Evolutionary conservation across 2,888 invertebrate genomes (phyloP), one percentile per base, ranked within the genome.

Genomic region (Microctonus brassicae): DNA sequence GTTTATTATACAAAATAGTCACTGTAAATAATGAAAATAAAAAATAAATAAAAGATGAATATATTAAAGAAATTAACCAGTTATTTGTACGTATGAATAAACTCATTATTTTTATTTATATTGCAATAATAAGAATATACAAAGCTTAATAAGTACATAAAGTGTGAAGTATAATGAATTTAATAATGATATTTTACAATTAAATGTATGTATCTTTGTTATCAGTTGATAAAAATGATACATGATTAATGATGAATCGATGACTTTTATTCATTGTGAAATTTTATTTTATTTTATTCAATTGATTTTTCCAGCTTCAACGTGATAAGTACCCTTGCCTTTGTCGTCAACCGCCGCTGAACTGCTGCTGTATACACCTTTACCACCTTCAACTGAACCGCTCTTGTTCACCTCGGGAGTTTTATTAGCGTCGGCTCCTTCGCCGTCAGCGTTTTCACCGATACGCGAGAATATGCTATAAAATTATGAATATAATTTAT

Each of bases 241-340:
- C n/a, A n/a, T n/a, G n/a, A n/a, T n/a, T n/a, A n/a, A n/a, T n/a
- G n/a, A n/a, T n/a, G n/a, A n/a, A n/a, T n/a, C n/a, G n/a, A n/a
- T n/a, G n/a, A n/a, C n/a, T n/a, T n/a, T n/a, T n/a, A n/a, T n/a
- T n/a, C n/a, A n/a, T n/a, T n/a, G n/a, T n/a, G n/a, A n/a, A n/a
- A n/a, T n/a, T n/a, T 24, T 62, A 0, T 33, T 17, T 53, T 22
- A 29, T 42, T 60, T 53, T 10, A 10, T 57, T 67, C 17, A 66
- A 66, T 57, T 36, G 20, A 68, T 52, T 83, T 89, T 89, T 70
- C 90, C 90, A 3, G 90, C 89, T 65, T 88, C 84, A 0, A 89
- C 89, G 26, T 88, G 85, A 81, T 89, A 90, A 62, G 87, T 84
- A 67, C 90, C 88, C 79, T 89, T 89, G 62, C 90, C 90, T 47